Evolutionary conservation across 1,140 invertebrate genomes (phyloP), one percentile per base, ranked within the genome.

Genomic region (Temnothorax curvispinosus): DNA sequence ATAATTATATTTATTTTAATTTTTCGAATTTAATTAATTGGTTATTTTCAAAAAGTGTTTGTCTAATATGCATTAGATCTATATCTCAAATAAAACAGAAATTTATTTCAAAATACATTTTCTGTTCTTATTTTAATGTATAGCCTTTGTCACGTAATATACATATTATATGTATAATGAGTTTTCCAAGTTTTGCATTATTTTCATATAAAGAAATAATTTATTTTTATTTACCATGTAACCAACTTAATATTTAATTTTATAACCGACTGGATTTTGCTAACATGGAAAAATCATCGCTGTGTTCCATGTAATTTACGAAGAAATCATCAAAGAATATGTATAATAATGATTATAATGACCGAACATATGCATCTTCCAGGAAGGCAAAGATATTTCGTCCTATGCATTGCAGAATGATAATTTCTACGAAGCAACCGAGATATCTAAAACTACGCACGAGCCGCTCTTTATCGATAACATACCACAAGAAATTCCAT

Each of bases 381-480:
- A 89, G 54, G 60, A 50, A 62, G 47, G 8, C 1, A 50, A 64
- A 64, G 60, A 8, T 21, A n/a, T 44, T 81, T 15, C 47, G 41
- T 47, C n/a, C 3, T 47, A 74, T 11, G 2, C 7, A 21, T 35
- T 41, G 15, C 60, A 85, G 21, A 35, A 11, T 9, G 13, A 7
- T 7, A 8, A 41, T n/a, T 54, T 35, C 2, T 18, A 54, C 21
- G 32, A 47, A 44, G 4, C 41, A 62, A 60, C 18, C 8, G 54
- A 84, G 18, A 50, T 1, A 13, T 21, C 27, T 11, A 62, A 41
- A 32, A 71, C 21, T 13, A 71, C 44, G 54, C 27, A 3, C 32
- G 77, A 85, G 7, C 47, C 77, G 2, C 44, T 87, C 18, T 13
- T 32, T 41, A 71, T 60, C 1, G 74, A 85, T 52, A 56, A 69